Evolutionary conservation across 2,888 invertebrate species (phyloP).

Genomic region (Ceramica pisi): DNA sequence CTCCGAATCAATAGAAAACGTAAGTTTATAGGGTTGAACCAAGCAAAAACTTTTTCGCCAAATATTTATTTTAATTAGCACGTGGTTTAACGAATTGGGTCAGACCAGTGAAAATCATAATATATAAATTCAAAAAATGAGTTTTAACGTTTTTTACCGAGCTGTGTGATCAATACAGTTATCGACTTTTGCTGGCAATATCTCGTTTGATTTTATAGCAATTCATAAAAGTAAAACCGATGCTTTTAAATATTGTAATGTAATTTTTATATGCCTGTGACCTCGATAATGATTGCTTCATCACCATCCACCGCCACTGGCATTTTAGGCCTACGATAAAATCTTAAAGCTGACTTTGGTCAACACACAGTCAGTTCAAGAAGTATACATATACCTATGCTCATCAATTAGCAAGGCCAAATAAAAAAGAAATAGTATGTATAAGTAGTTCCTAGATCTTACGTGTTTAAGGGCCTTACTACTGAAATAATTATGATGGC

Average conservation of each 20-base stretch:
- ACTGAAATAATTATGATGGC: conserved; percentile 39
- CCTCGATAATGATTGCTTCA: conserved; percentile 59
- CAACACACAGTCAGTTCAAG: not conserved
- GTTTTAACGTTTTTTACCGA: conserved; percentile 11
- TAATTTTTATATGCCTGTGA: conserved; percentile 27
- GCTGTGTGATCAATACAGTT: not conserved
- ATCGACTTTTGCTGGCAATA: conserved; percentile 27
- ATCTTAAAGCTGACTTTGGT: not conserved
- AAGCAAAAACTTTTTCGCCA: not conserved
- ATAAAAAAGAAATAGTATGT: not conserved
- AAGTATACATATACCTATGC: too few relatives aligned
- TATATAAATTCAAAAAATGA: conserved; percentile 17
- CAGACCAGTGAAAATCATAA: not conserved
- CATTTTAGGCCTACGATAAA: conserved; percentile 19
- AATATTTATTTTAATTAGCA: not conserved
- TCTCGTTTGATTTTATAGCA: conserved; percentile 48
- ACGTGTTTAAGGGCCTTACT: conserved; percentile 1
- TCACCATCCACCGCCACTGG: conserved; percentile 21
- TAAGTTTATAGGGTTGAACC: conserved; percentile 17
- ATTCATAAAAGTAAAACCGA: conserved; percentile 44
- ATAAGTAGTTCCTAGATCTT: not conserved
- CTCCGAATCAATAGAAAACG: not conserved
- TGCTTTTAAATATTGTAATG: conserved; percentile 36
- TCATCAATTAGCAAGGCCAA: not conserved
- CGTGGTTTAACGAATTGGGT: conserved; percentile 12